Base-by-base conservation (phyloP, 1,140 invertebrate genomes). In the Drosophila ercepeae region DNA sequence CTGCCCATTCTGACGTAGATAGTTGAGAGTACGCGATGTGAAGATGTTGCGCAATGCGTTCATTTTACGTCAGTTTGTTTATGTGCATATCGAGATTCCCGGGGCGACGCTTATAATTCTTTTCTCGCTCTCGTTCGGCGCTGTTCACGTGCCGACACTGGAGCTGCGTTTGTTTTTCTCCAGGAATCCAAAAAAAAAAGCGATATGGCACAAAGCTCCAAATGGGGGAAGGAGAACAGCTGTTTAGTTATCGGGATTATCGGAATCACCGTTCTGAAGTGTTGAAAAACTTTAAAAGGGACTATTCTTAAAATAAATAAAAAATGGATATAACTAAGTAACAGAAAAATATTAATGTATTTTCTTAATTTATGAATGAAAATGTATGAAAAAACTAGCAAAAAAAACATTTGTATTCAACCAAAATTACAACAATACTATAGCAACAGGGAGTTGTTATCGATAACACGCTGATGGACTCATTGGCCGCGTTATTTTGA, bases 11-110 rank as follows among this genome's bases (percentile, higher is more conserved):
- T 91, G 89, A 21, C 89, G 78, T 42, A 91, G 54, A 44, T 76
- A 78, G 65, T 88, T 88, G 4, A 91, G 61, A 4, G 89, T 90
- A 34, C 89, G 82, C 51, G 86, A 84, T 25, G 78, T 88, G 13
- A 91, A 91, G 45, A 91, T 75, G 60, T 91, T 89, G 75, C 89
- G 89, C 78, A 91, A 89, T 72, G 89, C 74, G 45, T 91, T 89
- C 89, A 91, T 90, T 73, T 68, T 82, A 81, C 63, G 14, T 49
- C 19, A 19, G 9, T 23, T 45, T 21, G 25, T 21, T 39, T 19
- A 36, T n/a, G 36, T 13, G 36, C 36, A 39, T 39, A 39, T 39
- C 36, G 36, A 39, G 36, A 39, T 39, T 39, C 36, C 36, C 13
- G 11, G 9, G 3, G 39, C 16, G 34, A 39, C 41, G 23, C 14